A percentile compares a stretch with the other conserved stretches of the same genome.
phyloP scores from a whole-genome alignment of 23 tunicate genomes.

The Corella eumyota region DNA sequence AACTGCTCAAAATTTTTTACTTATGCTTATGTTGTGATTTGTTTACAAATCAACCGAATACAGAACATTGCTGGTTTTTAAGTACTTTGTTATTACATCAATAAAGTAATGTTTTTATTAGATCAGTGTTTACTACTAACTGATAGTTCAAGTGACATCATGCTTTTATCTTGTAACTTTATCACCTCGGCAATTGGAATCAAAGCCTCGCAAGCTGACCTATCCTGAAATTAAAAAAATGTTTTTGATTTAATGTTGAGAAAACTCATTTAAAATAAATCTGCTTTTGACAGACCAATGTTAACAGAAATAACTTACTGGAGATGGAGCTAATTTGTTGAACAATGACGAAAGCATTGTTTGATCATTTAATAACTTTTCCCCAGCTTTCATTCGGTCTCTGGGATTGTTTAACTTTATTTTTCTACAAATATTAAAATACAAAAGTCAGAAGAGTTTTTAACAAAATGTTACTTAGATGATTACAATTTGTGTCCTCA shows the following conservation, averaged over 20 bases:
- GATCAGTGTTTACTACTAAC: too few relatives aligned
- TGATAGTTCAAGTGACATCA: constrained; percentile 90
- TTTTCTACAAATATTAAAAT: constrained; percentile 17
- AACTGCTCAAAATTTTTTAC: too few relatives aligned
- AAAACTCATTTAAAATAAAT: background rate
- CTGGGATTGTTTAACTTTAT: constrained; percentile 38
- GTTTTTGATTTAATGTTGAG: background rate
- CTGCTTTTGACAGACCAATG: background rate
- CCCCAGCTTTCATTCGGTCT: constrained; percentile 67
- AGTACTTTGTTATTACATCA: too few relatives aligned
- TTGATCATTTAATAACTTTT: constrained; percentile 67
- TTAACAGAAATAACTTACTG: constrained; percentile 8
- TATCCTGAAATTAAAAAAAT: constrained; percentile 16
- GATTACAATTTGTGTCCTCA: background rate
- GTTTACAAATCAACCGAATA: too few relatives aligned
- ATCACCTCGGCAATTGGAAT: constrained; percentile 85
- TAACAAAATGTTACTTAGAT: background rate
- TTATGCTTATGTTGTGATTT: too few relatives aligned
- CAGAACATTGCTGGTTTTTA: too few relatives aligned
- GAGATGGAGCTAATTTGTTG: constrained; percentile 19
- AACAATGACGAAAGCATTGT: constrained; percentile 39
- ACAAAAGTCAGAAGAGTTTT: too few relatives aligned
- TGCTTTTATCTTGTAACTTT: constrained; percentile 82
- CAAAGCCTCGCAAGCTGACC: constrained; percentile 72
- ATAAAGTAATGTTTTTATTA: too few relatives aligned